These are phyloP conservation scores for Melanaphis sacchari DNA, from an alignment of 1,140 invertebrate genomes.

Conservation along the genomic window DNA sequence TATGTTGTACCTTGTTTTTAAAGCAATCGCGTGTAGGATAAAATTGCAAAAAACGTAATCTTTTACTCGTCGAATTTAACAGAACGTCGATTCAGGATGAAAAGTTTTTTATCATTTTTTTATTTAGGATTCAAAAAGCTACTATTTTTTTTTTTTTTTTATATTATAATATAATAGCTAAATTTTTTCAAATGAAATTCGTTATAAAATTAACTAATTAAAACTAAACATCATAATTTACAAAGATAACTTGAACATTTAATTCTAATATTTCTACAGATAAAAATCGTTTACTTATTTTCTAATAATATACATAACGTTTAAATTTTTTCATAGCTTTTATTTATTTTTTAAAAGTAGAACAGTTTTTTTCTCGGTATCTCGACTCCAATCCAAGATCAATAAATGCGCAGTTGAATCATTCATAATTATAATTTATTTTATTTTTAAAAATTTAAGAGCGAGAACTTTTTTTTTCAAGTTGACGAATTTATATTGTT, in stretches of 20 bases:
- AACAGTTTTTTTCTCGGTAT: neutral
- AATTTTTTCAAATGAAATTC: neutral
- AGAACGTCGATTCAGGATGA: neutral
- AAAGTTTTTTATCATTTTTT: neutral
- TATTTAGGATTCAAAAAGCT: neutral
- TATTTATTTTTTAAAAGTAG: neutral
- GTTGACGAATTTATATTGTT: neutral
- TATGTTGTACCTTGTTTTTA: neutral
- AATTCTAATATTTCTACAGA: neutral
- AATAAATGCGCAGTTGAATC: neutral
- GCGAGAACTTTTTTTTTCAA: neutral
- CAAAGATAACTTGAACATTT: neutral
- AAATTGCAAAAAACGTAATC: neutral
- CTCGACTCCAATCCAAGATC: neutral
- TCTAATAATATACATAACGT: no score
- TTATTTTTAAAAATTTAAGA: neutral
- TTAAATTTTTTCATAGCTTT: neutral
- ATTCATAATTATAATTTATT: no score
- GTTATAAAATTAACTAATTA: neutral
- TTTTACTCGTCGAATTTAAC: neutral
- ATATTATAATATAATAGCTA: no score
- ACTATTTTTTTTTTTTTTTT: no score
- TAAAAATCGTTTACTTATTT: neutral
- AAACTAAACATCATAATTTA: neutral
- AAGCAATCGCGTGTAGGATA: neutral